Percentiles rank a stretch among this genome's conserved stretches.
phyloP scores from a whole-genome alignment of 2,113 vertebrate genomes.

The human region GRCh38 chr1:244782501-244783000 shows the following conservation, averaged over 20 bases:
- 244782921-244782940: too few species aligned
- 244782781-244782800: too few species aligned
- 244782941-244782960: too few species aligned
- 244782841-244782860: too few species aligned
- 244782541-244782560: background rate
- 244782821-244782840: too few species aligned
- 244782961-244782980: too few species aligned
- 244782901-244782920: too few species aligned
- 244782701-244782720: background rate
- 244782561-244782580: background rate
- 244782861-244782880: too few species aligned
- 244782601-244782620: background rate
- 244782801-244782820: background rate
- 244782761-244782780: too few species aligned
- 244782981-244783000: too few species aligned
- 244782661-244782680: background rate
- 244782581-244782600: accelerated
- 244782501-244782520: background rate
- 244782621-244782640: background rate
- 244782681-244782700: background rate
- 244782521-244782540: background rate
- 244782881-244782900: too few species aligned
- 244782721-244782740: too few species aligned
- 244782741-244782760: background rate
- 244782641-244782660: background rate